Evolutionary conservation across 2,888 invertebrate genomes (phyloP).

Genomic region (Drosophila rellima): DNA sequence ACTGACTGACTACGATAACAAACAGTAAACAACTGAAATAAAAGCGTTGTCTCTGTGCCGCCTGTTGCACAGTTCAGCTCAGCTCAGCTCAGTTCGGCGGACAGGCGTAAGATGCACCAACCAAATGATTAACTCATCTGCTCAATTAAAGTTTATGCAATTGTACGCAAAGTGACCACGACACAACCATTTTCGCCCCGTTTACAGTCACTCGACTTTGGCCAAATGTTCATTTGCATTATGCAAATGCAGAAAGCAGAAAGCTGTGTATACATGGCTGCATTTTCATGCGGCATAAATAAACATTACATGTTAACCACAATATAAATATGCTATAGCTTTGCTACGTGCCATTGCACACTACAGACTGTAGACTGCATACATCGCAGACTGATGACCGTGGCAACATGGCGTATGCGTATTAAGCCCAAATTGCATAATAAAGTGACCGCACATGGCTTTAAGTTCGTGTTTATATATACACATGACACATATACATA

Average conservation of each 20-base stretch:
- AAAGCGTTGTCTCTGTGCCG: constrained; percentile 8
- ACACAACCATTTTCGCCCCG: constrained; percentile 21
- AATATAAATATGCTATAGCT: constrained; percentile 61
- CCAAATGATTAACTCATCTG: constrained; percentile 38
- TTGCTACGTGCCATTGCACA: constrained; percentile 41
- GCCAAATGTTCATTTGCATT: constrained; percentile 60
- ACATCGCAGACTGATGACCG: constrained; percentile 8
- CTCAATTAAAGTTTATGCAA: constrained; percentile 62
- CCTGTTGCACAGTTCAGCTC: constrained; percentile 8
- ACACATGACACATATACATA: constrained; percentile 10
- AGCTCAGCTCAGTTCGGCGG: not conserved
- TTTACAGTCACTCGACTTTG: constrained; percentile 14
- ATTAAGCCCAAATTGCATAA: constrained; percentile 60
- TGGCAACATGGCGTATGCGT: constrained; percentile 43
- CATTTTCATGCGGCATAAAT: constrained; percentile 64
- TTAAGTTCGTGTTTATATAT: constrained; percentile 42
- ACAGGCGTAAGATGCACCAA: constrained; percentile 18
- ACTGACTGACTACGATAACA: not conserved
- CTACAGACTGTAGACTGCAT: constrained; percentile 11
- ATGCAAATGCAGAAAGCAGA: constrained; percentile 60
- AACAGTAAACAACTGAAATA: constrained; percentile 23
- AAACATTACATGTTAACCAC: constrained; percentile 69
- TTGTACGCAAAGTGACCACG: constrained; percentile 37
- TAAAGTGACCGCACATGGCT: constrained; percentile 56
- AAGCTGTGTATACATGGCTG: constrained; percentile 37